Evolutionary conservation across 2,888 invertebrate genomes (phyloP), one percentile per base, ranked within the genome.

Genomic region (Yponomeuta sedellus): DNA sequence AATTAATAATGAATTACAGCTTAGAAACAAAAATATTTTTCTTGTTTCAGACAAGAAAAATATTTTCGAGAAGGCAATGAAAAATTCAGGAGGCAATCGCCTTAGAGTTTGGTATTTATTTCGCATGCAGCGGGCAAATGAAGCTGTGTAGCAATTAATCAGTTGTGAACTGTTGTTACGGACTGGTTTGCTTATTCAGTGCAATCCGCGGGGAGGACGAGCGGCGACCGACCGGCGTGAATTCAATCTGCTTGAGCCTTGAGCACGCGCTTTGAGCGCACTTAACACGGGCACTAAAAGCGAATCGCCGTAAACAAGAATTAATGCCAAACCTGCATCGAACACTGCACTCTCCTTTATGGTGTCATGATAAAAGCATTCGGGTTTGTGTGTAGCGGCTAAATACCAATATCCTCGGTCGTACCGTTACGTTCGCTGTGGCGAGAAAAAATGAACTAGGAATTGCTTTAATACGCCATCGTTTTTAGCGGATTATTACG

Each of bases 251-350:
- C 52, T 66, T 61, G 34, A 66, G 19, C 39, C 25, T 40, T 19
- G 52, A 19, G 28, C 25, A 39, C 59, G 65, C 64, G 79, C 78
- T 80, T 78, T 76, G 78, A 81, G 34, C 44, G 16, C 61, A 19
- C 66, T 65, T 61, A 44, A 82, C 83, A 84, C 75, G 72, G 77
- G 79, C 83, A 85, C 86, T 88, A 89, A 90, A 89, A 89, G 86
- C 87, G 84, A 83, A 79, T 84, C 82, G 87, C 82, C 85, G 87
- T 90, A 89, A 90, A 88, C 85, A 85, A 87, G 88, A 85, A 87
- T 89, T 87, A 88, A 83, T 79, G 82, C 83, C 83, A 80, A 86
- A 87, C 86, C 83, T 83, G 85, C 84, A 85, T 82, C 80, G 83
- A 85, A 82, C 81, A 76, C 77, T 82, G 86, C 87, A 88, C 86